A percentile compares a stretch with the other conserved stretches of the same genome.
Evolutionary conservation across 2,797 vertebrate species (phyloP).

Genomic region (Phaenicophaeus curvirostris): DNA sequence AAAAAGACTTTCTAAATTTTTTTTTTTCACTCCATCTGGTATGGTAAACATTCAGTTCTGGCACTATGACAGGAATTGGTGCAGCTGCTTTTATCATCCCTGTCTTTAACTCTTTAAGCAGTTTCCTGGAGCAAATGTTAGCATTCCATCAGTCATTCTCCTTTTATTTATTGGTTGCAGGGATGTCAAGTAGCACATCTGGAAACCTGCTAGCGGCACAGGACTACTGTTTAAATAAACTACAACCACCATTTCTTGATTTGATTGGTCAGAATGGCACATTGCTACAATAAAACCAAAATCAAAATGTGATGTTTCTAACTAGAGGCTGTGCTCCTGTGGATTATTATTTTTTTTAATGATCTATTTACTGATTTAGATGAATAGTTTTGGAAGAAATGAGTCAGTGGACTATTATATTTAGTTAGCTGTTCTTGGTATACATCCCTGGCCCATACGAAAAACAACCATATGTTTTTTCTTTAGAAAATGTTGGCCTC

Average conservation of each 20-base stretch:
- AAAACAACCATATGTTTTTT: conserved; percentile 34
- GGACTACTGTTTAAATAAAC: conserved; percentile 68
- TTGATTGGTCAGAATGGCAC: background rate
- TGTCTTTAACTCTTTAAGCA: conserved; percentile 62
- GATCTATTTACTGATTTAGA: background rate
- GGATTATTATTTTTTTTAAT: background rate
- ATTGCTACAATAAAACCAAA: background rate
- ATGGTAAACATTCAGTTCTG: conserved; percentile 59
- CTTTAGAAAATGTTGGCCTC: conserved; percentile 10
- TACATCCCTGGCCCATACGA: background rate
- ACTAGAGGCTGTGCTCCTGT: conserved; percentile 1
- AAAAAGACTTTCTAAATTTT: background rate
- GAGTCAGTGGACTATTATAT: background rate
- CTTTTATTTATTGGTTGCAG: conserved; percentile 72
- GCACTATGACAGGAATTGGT: conserved; percentile 56
- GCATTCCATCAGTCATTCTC: conserved; percentile 57
- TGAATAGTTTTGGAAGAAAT: conserved; percentile 24
- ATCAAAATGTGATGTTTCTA: conserved; percentile 13
- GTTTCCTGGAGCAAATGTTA: conserved; percentile 70
- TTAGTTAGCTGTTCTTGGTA: conserved; percentile 33
- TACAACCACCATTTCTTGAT: background rate
- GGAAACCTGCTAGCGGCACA: conserved; percentile 49
- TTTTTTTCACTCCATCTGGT: conserved; percentile 46
- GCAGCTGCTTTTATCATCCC: conserved; percentile 59
- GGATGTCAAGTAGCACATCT: conserved; percentile 64